Evolutionary conservation across 1,140 invertebrate genomes (phyloP).

Genomic region (Drosophila tsacasi): DNA sequence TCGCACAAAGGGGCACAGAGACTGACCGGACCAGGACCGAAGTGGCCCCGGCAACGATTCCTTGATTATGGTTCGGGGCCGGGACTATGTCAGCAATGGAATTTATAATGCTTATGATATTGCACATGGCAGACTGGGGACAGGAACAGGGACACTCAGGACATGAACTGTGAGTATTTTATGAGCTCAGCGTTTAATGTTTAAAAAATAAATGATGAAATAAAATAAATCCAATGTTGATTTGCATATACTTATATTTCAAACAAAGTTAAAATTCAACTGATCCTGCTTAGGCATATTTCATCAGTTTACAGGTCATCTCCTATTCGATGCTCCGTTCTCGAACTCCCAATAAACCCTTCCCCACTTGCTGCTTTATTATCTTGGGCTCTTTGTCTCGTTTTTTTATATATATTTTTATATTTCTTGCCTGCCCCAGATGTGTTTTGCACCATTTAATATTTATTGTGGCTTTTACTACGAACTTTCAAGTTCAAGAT

Average conservation of each 20-base stretch:
- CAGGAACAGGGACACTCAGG: slow-evolving; percentile 5
- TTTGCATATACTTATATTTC: not conserved
- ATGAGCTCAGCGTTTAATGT: not conserved
- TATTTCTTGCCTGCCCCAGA: slow-evolving; percentile 42
- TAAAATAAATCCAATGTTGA: not conserved
- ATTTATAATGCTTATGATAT: slow-evolving; percentile 82
- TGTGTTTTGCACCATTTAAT: slow-evolving; percentile 70
- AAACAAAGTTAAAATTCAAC: not conserved
- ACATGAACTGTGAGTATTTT: slow-evolving; percentile 2
- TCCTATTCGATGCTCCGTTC: slow-evolving; percentile 8
- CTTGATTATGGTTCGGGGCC: slow-evolving; percentile 51
- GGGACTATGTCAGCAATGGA: slow-evolving; percentile 73
- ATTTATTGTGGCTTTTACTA: slow-evolving; percentile 70
- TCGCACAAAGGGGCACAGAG: slow-evolving; percentile 21
- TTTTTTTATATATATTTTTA: slow-evolving; percentile 1
- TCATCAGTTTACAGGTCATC: slow-evolving; percentile 31
- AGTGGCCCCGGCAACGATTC: slow-evolving; percentile 39
- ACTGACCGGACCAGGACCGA: slow-evolving; percentile 18
- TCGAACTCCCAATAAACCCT: slow-evolving; percentile 3
- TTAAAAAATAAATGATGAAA: not conserved
- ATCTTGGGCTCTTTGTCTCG: slow-evolving; percentile 57
- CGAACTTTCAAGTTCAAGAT: slow-evolving; percentile 66
- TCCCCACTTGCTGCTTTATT: slow-evolving; percentile 46
- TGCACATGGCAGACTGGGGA: slow-evolving; percentile 19
- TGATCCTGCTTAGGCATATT: not conserved